Evolutionary conservation across 2,113 vertebrate species (phyloP).

Genomic region (Pachypanchax playfairii): DNA sequence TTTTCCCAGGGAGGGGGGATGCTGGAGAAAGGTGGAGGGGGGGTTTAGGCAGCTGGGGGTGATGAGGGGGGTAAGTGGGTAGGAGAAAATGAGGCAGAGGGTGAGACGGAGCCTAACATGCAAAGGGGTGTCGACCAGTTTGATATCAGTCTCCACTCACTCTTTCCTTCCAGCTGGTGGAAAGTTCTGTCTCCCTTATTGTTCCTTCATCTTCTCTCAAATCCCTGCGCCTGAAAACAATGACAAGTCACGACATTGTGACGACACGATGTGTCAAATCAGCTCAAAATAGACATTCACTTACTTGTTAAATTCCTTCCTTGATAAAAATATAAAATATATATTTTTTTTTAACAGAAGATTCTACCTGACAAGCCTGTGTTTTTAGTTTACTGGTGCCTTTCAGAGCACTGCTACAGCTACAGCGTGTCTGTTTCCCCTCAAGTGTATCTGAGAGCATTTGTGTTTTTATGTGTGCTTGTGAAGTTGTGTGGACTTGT

Average conservation of each 20-base stretch:
- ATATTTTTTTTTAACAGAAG: neutral
- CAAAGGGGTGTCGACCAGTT: slow-evolving; percentile 67
- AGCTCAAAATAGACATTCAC: slow-evolving; percentile 49
- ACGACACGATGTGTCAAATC: slow-evolving; percentile 77
- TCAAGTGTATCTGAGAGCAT: slow-evolving; percentile 8
- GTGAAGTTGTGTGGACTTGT: slow-evolving; percentile 34
- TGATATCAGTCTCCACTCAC: slow-evolving; percentile 74
- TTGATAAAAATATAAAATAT: neutral
- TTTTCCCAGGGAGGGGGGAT: slow-evolving; percentile 86
- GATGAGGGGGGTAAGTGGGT: slow-evolving; percentile 35
- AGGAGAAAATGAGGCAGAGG: slow-evolving; percentile 36
- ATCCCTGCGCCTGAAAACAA: slow-evolving; percentile 59
- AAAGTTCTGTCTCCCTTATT: slow-evolving; percentile 52
- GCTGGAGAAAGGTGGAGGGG: slow-evolving; percentile 49
- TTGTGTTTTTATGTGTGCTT: slow-evolving; percentile 11
- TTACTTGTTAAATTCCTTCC: slow-evolving; percentile 30
- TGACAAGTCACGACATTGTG: slow-evolving; percentile 68
- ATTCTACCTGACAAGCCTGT: neutral
- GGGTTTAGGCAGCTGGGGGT: slow-evolving; percentile 15
- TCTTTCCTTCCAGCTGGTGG: slow-evolving; percentile 70
- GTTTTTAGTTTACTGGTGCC: slow-evolving; percentile 53
- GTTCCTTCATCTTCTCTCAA: slow-evolving; percentile 56
- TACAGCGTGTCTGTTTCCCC: slow-evolving; percentile 65
- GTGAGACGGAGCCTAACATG: slow-evolving; percentile 40
- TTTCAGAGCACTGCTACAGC: slow-evolving; percentile 57